Conservation (phyloP, 2,113 vertebrate genomes). For the Prolemur simus region DNA sequence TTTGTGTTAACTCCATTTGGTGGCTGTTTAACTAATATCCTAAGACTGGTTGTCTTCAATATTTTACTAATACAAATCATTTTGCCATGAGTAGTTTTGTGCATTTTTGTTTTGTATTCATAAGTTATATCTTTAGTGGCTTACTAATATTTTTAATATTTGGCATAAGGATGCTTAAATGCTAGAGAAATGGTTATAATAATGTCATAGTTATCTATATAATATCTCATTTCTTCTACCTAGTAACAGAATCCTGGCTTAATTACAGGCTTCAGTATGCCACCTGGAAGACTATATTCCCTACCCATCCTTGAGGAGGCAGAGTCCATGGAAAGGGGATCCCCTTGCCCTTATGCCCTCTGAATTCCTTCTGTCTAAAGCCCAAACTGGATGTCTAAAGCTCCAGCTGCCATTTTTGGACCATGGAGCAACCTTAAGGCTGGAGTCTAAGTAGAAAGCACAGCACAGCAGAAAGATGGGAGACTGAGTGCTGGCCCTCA, state of each 20-base stretch:
- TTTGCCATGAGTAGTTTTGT: not conserved
- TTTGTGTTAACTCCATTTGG: too few relatives aligned
- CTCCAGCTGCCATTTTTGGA: not conserved
- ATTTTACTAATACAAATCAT: slow-evolving; percentile 10
- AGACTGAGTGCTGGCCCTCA: not conserved
- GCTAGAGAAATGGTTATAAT: not conserved
- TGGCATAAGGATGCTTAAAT: slow-evolving; percentile 1
- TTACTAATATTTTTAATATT: slow-evolving; percentile 13
- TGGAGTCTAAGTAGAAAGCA: not conserved
- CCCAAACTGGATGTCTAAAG: not conserved
- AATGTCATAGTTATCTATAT: not conserved
- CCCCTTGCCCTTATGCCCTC: not conserved
- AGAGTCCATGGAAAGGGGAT: not conserved
- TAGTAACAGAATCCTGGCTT: not conserved
- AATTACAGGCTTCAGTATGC: not conserved
- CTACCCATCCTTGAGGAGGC: not conserved
- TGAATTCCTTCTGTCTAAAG: not conserved
- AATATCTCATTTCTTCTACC: not conserved
- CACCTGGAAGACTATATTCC: not conserved
- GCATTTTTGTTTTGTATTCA: not conserved
- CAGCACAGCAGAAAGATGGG: not conserved
- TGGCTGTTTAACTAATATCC: not conserved
- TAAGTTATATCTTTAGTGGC: not conserved
- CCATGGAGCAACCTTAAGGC: not conserved
- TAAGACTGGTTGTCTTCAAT: not conserved